A percentile compares a stretch with the other conserved stretches of the same genome.
Evolutionary conservation across 2,113 vertebrate species (phyloP).

Genomic region (Sarotherodon lohbergeri): DNA sequence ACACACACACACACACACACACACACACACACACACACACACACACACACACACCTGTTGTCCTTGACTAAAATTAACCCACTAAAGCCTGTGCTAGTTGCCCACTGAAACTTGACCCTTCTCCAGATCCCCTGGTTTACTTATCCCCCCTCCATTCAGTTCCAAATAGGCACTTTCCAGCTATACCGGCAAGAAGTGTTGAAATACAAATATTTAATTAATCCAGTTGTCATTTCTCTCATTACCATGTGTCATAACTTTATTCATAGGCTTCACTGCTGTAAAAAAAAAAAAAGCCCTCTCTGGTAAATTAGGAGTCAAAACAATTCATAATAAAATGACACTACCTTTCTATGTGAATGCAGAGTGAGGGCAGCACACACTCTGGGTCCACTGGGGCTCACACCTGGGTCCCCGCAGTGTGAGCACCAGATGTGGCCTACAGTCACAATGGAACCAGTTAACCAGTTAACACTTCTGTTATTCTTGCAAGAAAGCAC

Average conservation of each 20-base stretch:
- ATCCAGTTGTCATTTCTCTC: background rate
- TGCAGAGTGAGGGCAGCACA: background rate
- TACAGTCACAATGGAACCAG: background rate
- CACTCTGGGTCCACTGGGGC: background rate
- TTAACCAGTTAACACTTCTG: background rate
- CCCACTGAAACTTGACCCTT: constrained; percentile 40
- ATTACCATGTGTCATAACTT: background rate
- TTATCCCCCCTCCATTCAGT: background rate
- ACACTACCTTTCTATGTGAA: background rate
- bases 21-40: background rate
- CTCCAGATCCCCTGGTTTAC: constrained; percentile 29
- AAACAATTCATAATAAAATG: background rate
- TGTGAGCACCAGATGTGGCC: background rate
- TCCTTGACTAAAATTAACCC: constrained; percentile 48
- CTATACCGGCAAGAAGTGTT: background rate
- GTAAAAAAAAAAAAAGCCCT: background rate
- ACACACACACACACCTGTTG: background rate
- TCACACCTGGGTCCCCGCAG: background rate
- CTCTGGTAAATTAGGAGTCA: background rate
- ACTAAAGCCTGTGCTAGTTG: constrained; percentile 15
- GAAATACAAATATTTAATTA: background rate
- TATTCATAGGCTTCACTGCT: background rate
- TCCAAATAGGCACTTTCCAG: background rate
- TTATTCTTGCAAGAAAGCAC: background rate
- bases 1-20: background rate